These are phyloP conservation scores for Eueides isabella DNA, from an alignment of 1,140 invertebrate species.

Conservation along the genomic window DNA sequence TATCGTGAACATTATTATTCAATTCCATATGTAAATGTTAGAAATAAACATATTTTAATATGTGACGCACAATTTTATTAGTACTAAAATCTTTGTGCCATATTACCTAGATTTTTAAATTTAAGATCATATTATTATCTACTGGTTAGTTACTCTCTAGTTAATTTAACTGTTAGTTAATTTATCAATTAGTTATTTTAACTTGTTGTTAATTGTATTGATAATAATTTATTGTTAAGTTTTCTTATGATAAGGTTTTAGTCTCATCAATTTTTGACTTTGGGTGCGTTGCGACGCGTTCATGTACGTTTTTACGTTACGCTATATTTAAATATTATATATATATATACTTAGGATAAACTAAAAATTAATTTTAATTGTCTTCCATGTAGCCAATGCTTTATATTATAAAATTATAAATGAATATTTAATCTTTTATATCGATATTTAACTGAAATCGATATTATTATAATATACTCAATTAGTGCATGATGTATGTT, in stretches of 20 bases:
- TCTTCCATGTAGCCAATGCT: slow-evolving; percentile 66
- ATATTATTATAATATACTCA: background rate
- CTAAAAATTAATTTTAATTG: slow-evolving; percentile 26
- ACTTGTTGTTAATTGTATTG: slow-evolving; percentile 7
- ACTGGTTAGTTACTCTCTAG: background rate
- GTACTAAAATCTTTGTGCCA: slow-evolving; percentile 44
- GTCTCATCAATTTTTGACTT: slow-evolving; percentile 52
- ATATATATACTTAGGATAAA: background rate
- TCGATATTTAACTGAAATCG: slow-evolving; percentile 7
- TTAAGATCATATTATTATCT: background rate
- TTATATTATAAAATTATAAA: slow-evolving; percentile 40
- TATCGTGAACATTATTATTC: slow-evolving; percentile 25
- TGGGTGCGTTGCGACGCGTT: slow-evolving; percentile 75
- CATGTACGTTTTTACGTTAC: slow-evolving; percentile 71
- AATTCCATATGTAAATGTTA: slow-evolving; percentile 13
- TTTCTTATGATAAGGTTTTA: slow-evolving; percentile 28
- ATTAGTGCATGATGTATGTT: background rate
- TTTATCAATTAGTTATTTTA: slow-evolving; percentile 14
- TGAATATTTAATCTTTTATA: slow-evolving; percentile 16
- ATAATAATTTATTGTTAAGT: background rate
- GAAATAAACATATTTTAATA: slow-evolving; percentile 44
- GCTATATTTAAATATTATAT: slow-evolving; percentile 54
- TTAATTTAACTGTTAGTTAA: slow-evolving; percentile 5
- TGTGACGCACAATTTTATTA: slow-evolving; percentile 51
- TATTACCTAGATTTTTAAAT: slow-evolving; percentile 38